A percentile compares a stretch with the other conserved stretches of the same genome.
phyloP scores from a whole-genome alignment of 2,113 vertebrate species.

The Carassius gibelio region DNA sequence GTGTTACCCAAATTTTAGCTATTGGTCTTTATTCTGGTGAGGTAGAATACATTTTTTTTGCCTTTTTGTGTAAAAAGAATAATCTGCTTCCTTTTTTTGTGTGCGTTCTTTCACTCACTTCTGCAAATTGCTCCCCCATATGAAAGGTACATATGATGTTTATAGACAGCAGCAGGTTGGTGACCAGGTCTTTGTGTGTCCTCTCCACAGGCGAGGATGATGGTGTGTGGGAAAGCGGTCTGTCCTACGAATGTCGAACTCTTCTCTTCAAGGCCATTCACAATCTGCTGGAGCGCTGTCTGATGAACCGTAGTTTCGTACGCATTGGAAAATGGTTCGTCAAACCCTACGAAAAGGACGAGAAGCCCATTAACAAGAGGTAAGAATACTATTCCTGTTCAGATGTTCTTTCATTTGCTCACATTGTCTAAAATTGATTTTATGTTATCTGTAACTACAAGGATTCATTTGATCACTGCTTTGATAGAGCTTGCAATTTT shows the following conservation, averaged over 20 bases:
- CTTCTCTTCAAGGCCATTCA: slow-evolving; percentile 99
- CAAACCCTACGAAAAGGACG: slow-evolving; percentile 97
- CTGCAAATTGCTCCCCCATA: neutral
- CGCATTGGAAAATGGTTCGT: slow-evolving; percentile 98
- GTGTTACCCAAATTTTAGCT: neutral
- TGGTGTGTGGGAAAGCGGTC: slow-evolving; percentile 95
- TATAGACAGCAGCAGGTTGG: neutral
- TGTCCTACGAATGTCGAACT: slow-evolving; percentile 96
- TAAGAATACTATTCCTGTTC: slow-evolving; percentile 60
- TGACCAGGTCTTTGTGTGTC: neutral
- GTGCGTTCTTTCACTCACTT: neutral
- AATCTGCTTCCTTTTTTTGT: slow-evolving; percentile 43
- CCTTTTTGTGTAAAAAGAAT: no score
- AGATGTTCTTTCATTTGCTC: neutral
- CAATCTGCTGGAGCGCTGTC: slow-evolving; percentile 94
- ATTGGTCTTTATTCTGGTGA: neutral
- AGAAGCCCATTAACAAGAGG: slow-evolving; percentile 98
- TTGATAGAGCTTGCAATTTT: neutral
- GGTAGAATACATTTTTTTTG: no score
- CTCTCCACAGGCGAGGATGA: slow-evolving; percentile 88
- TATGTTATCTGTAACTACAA: neutral
- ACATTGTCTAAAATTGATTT: neutral
- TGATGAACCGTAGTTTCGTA: slow-evolving; percentile 96
- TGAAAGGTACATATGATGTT: neutral
- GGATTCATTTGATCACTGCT: neutral